A percentile compares a stretch with the other conserved stretches of the same genome.
These are phyloP conservation scores for Amblyteles armatorius DNA, from an alignment of 2,888 invertebrate species.

Conservation along the genomic window DNA sequence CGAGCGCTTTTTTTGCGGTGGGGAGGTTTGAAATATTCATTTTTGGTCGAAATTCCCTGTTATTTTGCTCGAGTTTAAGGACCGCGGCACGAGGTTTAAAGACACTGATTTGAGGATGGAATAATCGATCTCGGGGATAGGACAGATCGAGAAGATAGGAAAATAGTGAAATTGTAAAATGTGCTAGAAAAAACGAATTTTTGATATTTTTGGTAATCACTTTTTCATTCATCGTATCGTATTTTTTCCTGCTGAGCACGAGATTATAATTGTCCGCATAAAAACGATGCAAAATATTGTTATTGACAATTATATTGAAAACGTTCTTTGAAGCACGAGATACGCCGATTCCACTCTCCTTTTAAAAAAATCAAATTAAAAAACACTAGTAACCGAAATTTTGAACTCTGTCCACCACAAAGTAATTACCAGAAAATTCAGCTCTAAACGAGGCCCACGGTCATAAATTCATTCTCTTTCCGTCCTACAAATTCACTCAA, in stretches of 20 bases:
- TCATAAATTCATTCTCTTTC: slow-evolving; percentile 50
- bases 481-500: slow-evolving; percentile 16
- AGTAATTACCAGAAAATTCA: neutral
- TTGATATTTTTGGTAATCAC: neutral
- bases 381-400: neutral
- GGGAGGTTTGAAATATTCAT: slow-evolving; percentile 2
- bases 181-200: neutral
- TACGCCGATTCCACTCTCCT: neutral
- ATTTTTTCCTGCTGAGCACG: neutral
- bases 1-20: neutral
- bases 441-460: slow-evolving; percentile 35
- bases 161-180: neutral
- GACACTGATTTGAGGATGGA: neutral
- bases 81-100: neutral
- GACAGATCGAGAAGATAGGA: neutral
- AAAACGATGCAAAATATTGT: neutral
- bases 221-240: neutral
- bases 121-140: neutral
- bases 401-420: neutral
- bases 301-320: neutral
- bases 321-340: neutral
- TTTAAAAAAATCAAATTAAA: neutral
- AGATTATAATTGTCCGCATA: neutral
- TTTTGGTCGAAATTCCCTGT: slow-evolving; percentile 9
- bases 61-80: neutral